A percentile compares a stretch with the other conserved stretches of the same genome.
Conservation (phyloP, 2,797 vertebrate species). For the Coranthus polyacanthus region DNA sequence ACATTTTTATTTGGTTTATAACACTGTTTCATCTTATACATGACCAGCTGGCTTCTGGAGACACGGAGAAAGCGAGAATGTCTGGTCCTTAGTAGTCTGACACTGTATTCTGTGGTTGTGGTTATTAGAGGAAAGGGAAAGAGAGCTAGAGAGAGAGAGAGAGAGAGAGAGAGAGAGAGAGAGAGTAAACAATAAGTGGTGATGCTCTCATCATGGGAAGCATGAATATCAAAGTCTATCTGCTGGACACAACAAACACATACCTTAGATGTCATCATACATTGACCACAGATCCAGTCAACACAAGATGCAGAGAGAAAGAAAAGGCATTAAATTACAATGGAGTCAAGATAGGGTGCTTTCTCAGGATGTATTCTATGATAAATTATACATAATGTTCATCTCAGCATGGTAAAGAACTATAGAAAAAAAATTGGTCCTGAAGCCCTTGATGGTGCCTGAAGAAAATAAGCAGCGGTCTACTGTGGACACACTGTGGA, state of each 20-base stretch:
- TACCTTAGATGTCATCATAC: conserved; percentile 53
- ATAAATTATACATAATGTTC: conserved; percentile 85
- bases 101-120: conserved; percentile 48
- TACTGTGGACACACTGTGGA: conserved; percentile 75
- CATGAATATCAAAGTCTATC: conserved; percentile 70
- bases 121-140: conserved; percentile 34
- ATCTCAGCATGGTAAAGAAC: conserved; percentile 67
- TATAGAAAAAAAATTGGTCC: conserved; percentile 55
- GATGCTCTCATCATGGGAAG: conserved; percentile 46
- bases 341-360: conserved; percentile 55
- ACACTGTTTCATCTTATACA: conserved; percentile 83
- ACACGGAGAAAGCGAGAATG: conserved; percentile 59
- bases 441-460: conserved; percentile 74
- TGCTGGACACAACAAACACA: conserved; percentile 70
- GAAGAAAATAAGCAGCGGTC: conserved; percentile 74
- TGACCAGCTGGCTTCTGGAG: conserved; percentile 72
- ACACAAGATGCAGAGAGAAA: conserved; percentile 52
- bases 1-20: conserved; percentile 88
- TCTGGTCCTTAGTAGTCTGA: conserved; percentile 64
- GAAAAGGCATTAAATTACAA: conserved; percentile 69
- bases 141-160: conserved; percentile 1
- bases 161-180: conserved; percentile 1
- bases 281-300: conserved; percentile 59
- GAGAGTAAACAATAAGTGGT: conserved; percentile 29
- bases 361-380: conserved; percentile 68